phyloP scores from a whole-genome alignment of 2,113 vertebrate species.

The Isichthys henryi region DNA sequence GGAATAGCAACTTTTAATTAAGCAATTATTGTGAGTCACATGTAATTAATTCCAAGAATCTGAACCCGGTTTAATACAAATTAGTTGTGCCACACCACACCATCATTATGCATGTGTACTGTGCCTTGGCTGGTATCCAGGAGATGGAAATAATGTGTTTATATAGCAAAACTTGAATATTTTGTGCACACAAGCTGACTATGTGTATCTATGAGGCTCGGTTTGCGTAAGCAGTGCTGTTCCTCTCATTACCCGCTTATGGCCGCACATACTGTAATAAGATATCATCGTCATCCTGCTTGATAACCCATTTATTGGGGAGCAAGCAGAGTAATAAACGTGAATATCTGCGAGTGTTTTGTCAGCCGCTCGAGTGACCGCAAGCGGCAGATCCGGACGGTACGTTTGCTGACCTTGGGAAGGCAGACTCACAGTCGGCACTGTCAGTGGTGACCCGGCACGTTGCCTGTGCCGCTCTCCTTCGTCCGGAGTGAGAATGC shows the following conservation, averaged over 20 bases:
- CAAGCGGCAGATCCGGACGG: neutral
- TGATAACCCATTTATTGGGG: neutral
- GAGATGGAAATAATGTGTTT: slow-evolving; percentile 20
- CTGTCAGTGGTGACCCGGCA: neutral
- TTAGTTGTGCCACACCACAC: neutral
- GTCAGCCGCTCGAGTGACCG: neutral
- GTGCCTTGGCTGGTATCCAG: slow-evolving; percentile 17
- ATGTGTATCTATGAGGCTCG: neutral
- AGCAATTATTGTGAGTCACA: slow-evolving; percentile 25
- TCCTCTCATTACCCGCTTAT: neutral
- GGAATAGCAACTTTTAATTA: slow-evolving; percentile 24
- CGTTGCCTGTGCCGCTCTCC: neutral
- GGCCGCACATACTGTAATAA: neutral
- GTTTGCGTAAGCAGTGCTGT: neutral
- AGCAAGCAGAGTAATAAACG: neutral
- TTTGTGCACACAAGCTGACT: neutral
- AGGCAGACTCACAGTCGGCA: neutral
- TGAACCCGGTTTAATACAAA: slow-evolving; percentile 27
- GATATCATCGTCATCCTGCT: neutral
- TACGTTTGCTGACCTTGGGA: neutral
- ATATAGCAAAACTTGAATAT: slow-evolving; percentile 1
- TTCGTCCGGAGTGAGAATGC: neutral
- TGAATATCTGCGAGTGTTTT: neutral
- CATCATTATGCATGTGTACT: slow-evolving; percentile 7
- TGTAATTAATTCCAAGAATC: slow-evolving; percentile 29